These are phyloP conservation scores for Echiichthys vipera DNA, from an alignment of 2,797 vertebrate genomes.

Conservation along the genomic window DNA sequence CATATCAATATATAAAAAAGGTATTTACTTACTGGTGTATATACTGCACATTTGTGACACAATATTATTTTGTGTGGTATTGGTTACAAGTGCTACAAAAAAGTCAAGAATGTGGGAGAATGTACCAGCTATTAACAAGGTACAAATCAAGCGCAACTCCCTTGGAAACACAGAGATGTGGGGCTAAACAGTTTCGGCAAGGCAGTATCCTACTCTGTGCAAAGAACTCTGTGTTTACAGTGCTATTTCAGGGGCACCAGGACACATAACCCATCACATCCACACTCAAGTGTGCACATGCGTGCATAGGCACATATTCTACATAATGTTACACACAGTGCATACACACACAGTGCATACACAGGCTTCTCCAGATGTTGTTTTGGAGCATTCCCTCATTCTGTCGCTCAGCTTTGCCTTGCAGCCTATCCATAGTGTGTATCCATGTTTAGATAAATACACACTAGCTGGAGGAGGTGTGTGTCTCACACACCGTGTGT, in stretches of 20 bases:
- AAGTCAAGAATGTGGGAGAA: too few species aligned
- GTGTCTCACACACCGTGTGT: constrained; percentile 57
- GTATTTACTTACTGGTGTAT: neutral
- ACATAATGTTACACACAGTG: constrained; percentile 19
- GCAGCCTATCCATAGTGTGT: constrained; percentile 55
- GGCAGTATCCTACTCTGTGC: constrained; percentile 21
- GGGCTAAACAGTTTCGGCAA: constrained; percentile 3
- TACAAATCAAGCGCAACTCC: constrained; percentile 11
- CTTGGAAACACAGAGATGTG: neutral
- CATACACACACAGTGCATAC: constrained; percentile 22
- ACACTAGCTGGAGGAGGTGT: constrained; percentile 57
- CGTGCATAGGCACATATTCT: constrained; percentile 37
- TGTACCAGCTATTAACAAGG: constrained; percentile 11
- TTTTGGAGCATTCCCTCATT: constrained; percentile 64
- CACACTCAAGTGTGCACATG: constrained; percentile 24
- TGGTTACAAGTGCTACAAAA: neutral
- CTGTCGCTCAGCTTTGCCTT: constrained; percentile 38
- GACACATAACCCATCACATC: constrained; percentile 19
- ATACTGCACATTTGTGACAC: neutral
- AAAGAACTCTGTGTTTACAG: constrained; percentile 45
- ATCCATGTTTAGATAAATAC: constrained; percentile 73
- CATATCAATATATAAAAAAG: neutral
- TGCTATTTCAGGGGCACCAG: constrained; percentile 51
- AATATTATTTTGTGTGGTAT: neutral
- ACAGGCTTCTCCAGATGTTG: constrained; percentile 69